Evolutionary conservation across 2,888 invertebrate species (phyloP), one percentile per base, ranked within the genome.

Genomic region (Dynastes hyllus): DNA sequence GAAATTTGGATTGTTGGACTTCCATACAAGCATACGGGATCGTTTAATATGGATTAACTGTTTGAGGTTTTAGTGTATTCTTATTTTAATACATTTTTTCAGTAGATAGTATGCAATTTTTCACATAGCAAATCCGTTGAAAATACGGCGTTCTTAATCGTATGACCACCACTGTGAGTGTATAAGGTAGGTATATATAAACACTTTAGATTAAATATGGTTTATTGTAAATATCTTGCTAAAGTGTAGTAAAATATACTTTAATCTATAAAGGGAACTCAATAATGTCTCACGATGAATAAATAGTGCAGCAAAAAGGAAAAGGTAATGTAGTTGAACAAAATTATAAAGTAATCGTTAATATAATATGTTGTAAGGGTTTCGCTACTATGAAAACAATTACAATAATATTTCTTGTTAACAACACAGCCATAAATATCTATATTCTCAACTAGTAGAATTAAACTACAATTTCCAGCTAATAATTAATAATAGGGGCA

Each of bases 391-490:
- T 75, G 69, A 80, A 81, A 81, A 82, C 81, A 82, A 82, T 81
- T 81, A 81, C 81, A 82, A 82, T 82, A 81, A 81, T 80, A 79
- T 81, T 82, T 80, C 75, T 75, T 61, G 27, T 80, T 82, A 82
- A 82, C 81, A 87, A 87, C 87, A 87, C 87, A 87, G 87, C 87
- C 87, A 87, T 86, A 86, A 86, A 86, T 84, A 83, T 85, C 86
- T 86, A 86, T 85, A 82, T 83, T 81, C 81, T 80, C 80, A 80
- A 78, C 80, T 80, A 80, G 77, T 79, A 76, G 67, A 22, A 70
- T 76, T 63, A 70, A 70, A 75, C 61, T 75, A 75, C 61, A 61
- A 45, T 61, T 75, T 75, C 61, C 40, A 61, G 61, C 73, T 75
- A 61, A 55, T 55, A 55, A 55, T 55, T 45, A 45, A 11, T 45